Base-by-base conservation (phyloP, 2,888 invertebrate genomes). In the Neoascia interrupta region DNA sequence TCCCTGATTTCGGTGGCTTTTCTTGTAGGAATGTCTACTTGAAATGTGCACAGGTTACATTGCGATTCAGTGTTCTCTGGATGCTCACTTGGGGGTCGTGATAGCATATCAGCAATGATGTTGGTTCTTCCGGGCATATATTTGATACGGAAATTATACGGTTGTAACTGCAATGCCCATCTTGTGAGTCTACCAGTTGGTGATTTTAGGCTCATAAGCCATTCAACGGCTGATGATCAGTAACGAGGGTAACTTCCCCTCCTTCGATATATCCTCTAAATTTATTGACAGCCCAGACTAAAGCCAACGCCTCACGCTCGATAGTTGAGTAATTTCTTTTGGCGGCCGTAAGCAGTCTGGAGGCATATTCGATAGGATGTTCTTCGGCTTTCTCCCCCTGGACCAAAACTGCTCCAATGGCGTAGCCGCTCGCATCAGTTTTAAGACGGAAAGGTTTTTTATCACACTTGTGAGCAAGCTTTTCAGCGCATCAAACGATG, bases 291-390 rank as follows among this genome's bases (percentile, higher is more conserved):
- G 73, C 87, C 2, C 69, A 81, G 0, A 69, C 53, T n/a, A 80
- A 69, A 2, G 81, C 88, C 0, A 87, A 66, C 0, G 84, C 85
- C 81, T 90, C 90, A 8, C 87, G 83, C 73, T 90, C 89, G 0
- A 87, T 88, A 0, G 87, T 86, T 0, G 85, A 81, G 39, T 89
- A 89, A 26, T 87, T 88, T 0, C 70, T 64, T 79, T 90, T 88
- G 2, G 85, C 82, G 8, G 47, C 5, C 1, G 69, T 82, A 13
- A 85, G 18, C 1, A 85, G 49, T 5, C 85, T 49, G 43, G 82
- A 84, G 0, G 84, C 83, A 56, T 84, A 86, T 36, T 84, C 84
- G 1, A 85, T 82, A 31, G 81, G 82, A 37, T 81, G 81, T 64
- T 84, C 83, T 5, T 81, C 51, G 4, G 43, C 11, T 2, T 56